phyloP scores from a whole-genome alignment of 1,140 invertebrate genomes.

The Coelopa frigida region DNA sequence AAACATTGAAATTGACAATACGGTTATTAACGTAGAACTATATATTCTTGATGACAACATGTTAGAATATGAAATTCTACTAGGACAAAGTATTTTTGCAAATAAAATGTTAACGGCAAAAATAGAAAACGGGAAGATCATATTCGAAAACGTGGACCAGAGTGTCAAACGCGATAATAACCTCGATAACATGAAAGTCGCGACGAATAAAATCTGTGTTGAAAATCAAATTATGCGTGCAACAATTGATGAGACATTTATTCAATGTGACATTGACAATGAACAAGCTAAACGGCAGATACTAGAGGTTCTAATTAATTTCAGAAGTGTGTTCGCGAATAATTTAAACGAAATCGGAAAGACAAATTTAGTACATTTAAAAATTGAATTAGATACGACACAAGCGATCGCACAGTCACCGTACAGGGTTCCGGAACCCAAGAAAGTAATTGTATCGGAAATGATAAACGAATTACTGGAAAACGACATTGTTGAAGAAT shows the following conservation, averaged over 20 bases:
- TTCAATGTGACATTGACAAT: too few relatives aligned
- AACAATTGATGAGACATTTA: too few relatives aligned
- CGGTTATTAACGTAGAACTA: too few relatives aligned
- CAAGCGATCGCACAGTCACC: constrained; percentile 9
- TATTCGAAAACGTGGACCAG: not conserved
- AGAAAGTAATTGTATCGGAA: constrained; percentile 1
- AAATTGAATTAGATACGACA: constrained; percentile 8
- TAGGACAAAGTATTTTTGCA: not conserved
- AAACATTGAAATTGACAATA: not conserved
- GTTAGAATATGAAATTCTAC: not conserved
- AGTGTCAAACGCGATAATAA: not conserved
- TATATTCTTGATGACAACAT: too few relatives aligned
- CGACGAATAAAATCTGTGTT: too few relatives aligned
- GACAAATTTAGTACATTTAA: constrained; percentile 7
- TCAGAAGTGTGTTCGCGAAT: constrained; percentile 1
- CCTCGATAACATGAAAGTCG: too few relatives aligned
- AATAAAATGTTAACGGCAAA: not conserved
- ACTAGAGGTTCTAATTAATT: not conserved
- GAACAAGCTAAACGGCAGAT: too few relatives aligned
- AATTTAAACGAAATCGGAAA: constrained; percentile 6
- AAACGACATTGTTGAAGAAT: constrained; percentile 21
- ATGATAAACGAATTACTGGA: constrained; percentile 17
- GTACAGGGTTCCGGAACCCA: constrained; percentile 13
- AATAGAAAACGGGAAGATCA: not conserved
- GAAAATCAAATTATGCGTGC: too few relatives aligned